Conservation (phyloP, 2,888 invertebrate genomes). For the Odontocerum albicorne region DNA sequence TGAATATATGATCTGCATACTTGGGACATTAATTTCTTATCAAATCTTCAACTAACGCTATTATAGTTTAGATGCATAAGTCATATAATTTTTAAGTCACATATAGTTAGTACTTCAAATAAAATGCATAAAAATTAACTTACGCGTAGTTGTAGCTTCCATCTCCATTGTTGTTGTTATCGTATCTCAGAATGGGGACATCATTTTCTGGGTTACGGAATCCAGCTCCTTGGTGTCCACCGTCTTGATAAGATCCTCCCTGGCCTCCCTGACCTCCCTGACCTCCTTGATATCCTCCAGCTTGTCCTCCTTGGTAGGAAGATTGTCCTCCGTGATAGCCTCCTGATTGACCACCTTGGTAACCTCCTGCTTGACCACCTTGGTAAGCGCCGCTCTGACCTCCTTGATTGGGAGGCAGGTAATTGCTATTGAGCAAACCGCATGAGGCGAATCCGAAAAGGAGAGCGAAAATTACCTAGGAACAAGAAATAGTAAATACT, state of each 20-base stretch:
- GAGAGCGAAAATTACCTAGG: slow-evolving; percentile 10
- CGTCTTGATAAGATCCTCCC: background rate
- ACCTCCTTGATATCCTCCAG: slow-evolving; percentile 1
- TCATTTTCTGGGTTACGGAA: slow-evolving; percentile 42
- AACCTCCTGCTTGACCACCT: background rate
- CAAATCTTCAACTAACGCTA: too few relatives aligned
- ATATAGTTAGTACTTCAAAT: too few relatives aligned
- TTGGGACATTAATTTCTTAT: too few relatives aligned
- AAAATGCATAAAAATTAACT: slow-evolving; percentile 33
- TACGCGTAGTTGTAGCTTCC: slow-evolving; percentile 67
- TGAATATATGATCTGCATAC: too few relatives aligned
- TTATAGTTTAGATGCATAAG: too few relatives aligned
- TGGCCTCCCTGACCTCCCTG: too few relatives aligned
- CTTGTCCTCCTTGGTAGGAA: background rate
- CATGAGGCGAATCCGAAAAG: slow-evolving; percentile 24
- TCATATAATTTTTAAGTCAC: too few relatives aligned
- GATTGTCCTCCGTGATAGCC: slow-evolving; percentile 5
- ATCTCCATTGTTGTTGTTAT: slow-evolving; percentile 63
- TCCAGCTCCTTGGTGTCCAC: slow-evolving; percentile 2
- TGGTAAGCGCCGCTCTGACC: background rate
- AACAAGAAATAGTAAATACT: background rate
- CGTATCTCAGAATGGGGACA: slow-evolving; percentile 62
- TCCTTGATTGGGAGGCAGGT: slow-evolving; percentile 18
- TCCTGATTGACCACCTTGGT: background rate
- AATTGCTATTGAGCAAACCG: slow-evolving; percentile 25